Evolutionary conservation across 2,113 vertebrate species (phyloP).

Genomic region (Tragelaphus buxtoni): DNA sequence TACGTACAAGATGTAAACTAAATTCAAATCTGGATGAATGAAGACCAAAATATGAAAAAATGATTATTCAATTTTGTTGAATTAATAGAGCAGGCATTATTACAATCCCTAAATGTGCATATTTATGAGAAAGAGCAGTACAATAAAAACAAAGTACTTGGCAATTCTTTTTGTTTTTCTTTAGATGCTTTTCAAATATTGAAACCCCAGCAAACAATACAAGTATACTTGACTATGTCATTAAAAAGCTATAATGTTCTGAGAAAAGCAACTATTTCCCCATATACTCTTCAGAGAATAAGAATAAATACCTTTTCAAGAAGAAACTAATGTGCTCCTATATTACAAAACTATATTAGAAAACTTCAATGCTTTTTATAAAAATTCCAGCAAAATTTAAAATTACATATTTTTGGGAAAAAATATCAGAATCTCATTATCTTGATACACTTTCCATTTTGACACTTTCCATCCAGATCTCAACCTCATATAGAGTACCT

Average conservation of each 20-base stretch:
- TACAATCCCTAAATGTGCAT: not conserved
- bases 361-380: not conserved
- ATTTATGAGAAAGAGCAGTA: not conserved
- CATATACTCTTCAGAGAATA: not conserved
- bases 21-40: conserved; percentile 16
- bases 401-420: not conserved
- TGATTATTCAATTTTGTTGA: not conserved
- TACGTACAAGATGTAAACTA: conserved; percentile 20
- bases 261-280: not conserved
- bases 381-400: conserved; percentile 25
- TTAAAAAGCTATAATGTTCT: not conserved
- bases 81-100: not conserved
- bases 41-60: not conserved
- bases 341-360: not conserved
- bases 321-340: not conserved
- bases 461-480: not conserved
- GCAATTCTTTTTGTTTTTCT: not conserved
- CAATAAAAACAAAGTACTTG: not conserved
- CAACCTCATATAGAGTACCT: not conserved
- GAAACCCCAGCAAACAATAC: not conserved
- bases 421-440: not conserved
- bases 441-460: not conserved
- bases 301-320: not conserved
- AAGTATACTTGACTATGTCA: not conserved
- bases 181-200: not conserved